Percentiles rank a stretch among this genome's conserved stretches.
Conservation (phyloP, 2,888 invertebrate species). For the Sphinx pinastri region DNA sequence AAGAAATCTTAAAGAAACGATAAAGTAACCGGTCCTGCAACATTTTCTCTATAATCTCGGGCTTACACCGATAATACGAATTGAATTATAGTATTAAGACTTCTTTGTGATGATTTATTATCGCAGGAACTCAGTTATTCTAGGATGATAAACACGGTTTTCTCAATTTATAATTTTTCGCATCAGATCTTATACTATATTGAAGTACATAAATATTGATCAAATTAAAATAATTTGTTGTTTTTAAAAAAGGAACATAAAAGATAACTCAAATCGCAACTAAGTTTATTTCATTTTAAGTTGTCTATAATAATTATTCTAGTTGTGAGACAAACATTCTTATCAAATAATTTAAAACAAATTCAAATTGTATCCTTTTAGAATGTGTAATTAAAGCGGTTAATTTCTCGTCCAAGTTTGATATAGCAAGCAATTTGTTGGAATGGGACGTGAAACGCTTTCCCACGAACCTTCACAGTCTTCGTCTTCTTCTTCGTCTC, state of each 20-base stretch:
- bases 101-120: background rate
- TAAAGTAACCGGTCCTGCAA: background rate
- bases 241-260: too few relatives aligned
- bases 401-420: background rate
- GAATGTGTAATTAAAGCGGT: background rate
- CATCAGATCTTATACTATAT: too few relatives aligned
- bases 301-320: background rate
- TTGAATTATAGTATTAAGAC: background rate
- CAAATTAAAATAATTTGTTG: too few relatives aligned
- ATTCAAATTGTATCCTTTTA: background rate
- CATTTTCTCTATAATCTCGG: background rate
- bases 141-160: background rate
- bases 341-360: background rate
- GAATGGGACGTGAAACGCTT: background rate
- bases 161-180: too few relatives aligned
- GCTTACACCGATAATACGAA: background rate
- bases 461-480: background rate
- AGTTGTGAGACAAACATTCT: background rate
- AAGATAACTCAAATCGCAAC: too few relatives aligned
- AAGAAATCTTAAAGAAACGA: conserved; percentile 16
- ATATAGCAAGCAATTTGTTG: background rate
- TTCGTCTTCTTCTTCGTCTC: too few relatives aligned
- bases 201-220: too few relatives aligned
- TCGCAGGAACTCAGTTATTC: background rate
- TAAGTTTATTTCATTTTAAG: too few relatives aligned